Evolutionary conservation across 2,888 invertebrate genomes (phyloP).

Genomic region (Melitaea athalia): DNA sequence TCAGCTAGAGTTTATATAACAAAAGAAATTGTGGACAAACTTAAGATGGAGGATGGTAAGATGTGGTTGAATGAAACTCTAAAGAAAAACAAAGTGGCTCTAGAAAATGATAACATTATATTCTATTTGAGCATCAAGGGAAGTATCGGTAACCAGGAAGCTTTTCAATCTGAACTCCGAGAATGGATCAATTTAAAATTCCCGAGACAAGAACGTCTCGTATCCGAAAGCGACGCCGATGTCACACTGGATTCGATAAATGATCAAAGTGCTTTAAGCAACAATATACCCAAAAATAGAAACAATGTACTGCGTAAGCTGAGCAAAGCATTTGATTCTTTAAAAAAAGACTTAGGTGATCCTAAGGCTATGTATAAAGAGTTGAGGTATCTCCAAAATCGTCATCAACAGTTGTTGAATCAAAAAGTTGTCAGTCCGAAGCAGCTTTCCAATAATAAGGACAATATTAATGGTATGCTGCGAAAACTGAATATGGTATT

Average conservation of each 20-base stretch:
- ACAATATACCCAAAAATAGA: slow-evolving; percentile 65
- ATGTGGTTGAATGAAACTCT: slow-evolving; percentile 66
- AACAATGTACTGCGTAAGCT: slow-evolving; percentile 59
- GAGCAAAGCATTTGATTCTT: slow-evolving; percentile 59
- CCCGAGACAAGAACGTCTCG: slow-evolving; percentile 17
- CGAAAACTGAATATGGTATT: slow-evolving; percentile 82
- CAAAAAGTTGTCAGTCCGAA: slow-evolving; percentile 62
- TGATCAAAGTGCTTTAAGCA: slow-evolving; percentile 33
- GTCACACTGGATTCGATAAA: slow-evolving; percentile 25
- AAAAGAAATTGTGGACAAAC: slow-evolving; percentile 69
- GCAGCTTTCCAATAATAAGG: slow-evolving; percentile 57
- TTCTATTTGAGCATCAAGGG: slow-evolving; percentile 77
- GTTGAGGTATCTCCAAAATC: slow-evolving; percentile 66
- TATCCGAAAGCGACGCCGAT: slow-evolving; percentile 44
- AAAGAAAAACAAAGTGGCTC: slow-evolving; percentile 59
- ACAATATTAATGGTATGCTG: slow-evolving; percentile 70
- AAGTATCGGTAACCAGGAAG: slow-evolving; percentile 72
- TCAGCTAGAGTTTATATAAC: slow-evolving; percentile 78
- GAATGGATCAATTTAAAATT: slow-evolving; percentile 57
- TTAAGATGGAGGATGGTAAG: slow-evolving; percentile 73
- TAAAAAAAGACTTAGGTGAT: slow-evolving; percentile 76
- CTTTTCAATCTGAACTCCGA: slow-evolving; percentile 74
- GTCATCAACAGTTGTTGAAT: slow-evolving; percentile 66
- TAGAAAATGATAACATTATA: slow-evolving; percentile 61
- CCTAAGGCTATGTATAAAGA: slow-evolving; percentile 71